Evolutionary conservation across 2,888 invertebrate genomes (phyloP).

Genomic region (Sepiola atlantica): DNA sequence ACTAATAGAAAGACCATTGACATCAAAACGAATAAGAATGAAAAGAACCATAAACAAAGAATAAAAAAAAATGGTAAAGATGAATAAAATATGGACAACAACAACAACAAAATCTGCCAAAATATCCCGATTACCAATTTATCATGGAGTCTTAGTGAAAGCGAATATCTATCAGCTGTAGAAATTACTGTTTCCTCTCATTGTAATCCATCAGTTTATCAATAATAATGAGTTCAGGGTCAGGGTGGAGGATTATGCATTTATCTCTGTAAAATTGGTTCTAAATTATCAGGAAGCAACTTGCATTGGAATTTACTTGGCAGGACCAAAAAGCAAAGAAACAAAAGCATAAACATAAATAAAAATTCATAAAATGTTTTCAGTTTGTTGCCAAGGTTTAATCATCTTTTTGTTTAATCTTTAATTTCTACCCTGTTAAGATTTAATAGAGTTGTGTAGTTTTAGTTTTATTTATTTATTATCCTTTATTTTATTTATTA

Average conservation of each 20-base stretch:
- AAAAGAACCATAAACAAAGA: background rate
- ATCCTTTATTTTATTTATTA: background rate
- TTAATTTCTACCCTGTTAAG: conserved; percentile 11
- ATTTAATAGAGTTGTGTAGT: background rate
- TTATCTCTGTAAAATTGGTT: conserved; percentile 32
- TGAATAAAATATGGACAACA: background rate
- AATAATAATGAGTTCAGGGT: conserved; percentile 1
- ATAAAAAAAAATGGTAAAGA: background rate
- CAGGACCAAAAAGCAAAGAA: background rate
- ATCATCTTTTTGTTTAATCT: conserved; percentile 5
- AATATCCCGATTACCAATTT: conserved; percentile 19
- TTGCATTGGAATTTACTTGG: conserved; percentile 32
- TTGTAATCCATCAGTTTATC: conserved; percentile 32
- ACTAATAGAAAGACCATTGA: background rate
- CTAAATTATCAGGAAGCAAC: conserved; percentile 32
- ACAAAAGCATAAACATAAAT: background rate
- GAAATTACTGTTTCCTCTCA: conserved; percentile 19
- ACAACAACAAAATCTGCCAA: background rate
- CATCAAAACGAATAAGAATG: background rate
- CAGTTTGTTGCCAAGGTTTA: conserved; percentile 8
- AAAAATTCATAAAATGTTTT: background rate
- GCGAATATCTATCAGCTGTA: conserved; percentile 32
- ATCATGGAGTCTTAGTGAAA: background rate
- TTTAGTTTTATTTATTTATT: background rate
- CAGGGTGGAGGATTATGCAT: conserved; percentile 8